Evolutionary conservation across 30 jellyfish, hydroid and myxozoan species (phyloP), one percentile per base, ranked within the genome.

Genomic region (Nemopilema nomurai): DNA sequence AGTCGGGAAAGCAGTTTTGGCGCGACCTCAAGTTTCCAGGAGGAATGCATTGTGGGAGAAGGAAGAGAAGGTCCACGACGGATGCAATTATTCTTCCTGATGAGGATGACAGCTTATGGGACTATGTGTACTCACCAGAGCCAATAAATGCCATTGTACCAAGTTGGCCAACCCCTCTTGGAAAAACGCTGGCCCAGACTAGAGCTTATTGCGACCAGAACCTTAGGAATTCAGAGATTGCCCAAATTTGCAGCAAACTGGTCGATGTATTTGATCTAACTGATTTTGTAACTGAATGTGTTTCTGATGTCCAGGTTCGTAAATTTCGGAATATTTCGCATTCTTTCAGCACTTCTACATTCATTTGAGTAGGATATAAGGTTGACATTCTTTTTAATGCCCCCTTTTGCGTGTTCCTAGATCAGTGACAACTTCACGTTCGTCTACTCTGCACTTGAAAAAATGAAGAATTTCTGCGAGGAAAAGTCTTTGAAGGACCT

Each of bases 41-140:
- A 53, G 89, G 79, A 62, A 69, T 72, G 73, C 88, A 84, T 41
- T 91, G 97, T 53, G 97, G 97, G 0, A 74, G 74, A 33, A 79
- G 97, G 18, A 74, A 57, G 69, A 85, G 96, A 25, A 67, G 97
- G 16, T 67, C 92, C 8, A 76, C 86, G 9, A 51, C 67, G 20
- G 96, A 77, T 66, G 92, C 66, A 8, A 86, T 91, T 49, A 77
- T 91, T 29, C 86, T 91, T 4, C 97, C 97, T 31, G 97, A 90
- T 30, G 97, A 91, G 67, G 96, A 65, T 0, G 87, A 69, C 9
- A 80, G 79, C 25, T 50, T 83, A 21, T 76, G 81, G 17, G 75
- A 74, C 28, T 91, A 91, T 49, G 57, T 28, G 8, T 84, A 79
- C 85, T 88, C 80, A 29, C 97, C 96, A 0, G 71, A 64, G 17